These are phyloP conservation scores for Perodicticus potto DNA, from an alignment of 2,797 vertebrate species.

Conservation along the genomic window DNA sequence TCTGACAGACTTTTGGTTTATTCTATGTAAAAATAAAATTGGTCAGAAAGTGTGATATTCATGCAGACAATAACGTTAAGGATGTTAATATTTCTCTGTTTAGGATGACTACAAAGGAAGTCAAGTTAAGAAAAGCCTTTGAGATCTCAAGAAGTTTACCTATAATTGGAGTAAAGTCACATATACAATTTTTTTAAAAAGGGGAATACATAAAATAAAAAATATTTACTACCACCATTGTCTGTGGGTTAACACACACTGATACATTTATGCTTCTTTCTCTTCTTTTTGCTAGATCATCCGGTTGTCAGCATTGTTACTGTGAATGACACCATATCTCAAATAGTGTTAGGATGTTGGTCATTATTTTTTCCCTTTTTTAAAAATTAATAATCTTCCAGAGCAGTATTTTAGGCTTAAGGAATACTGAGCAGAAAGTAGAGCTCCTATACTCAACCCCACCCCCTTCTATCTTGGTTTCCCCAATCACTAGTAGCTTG, in stretches of 20 bases:
- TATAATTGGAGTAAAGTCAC: background rate
- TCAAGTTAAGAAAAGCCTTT: background rate
- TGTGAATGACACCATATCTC: background rate
- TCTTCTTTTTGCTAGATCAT: background rate
- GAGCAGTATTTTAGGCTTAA: background rate
- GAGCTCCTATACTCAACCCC: background rate
- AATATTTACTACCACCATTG: background rate
- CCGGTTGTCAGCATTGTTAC: background rate
- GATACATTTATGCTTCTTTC: background rate
- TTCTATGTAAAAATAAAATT: background rate
- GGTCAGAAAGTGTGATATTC: background rate
- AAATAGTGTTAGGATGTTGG: rapidly evolving
- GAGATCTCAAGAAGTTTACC: background rate
- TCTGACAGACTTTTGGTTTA: background rate
- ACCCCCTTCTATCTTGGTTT: rapidly evolving
- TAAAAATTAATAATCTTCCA: background rate
- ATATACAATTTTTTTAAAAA: background rate
- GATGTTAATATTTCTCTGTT: background rate
- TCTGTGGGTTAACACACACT: background rate
- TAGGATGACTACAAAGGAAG: background rate
- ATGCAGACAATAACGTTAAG: background rate
- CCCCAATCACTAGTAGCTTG: background rate
- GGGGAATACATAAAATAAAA: background rate
- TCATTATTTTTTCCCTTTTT: background rate
- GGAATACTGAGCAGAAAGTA: background rate